These are phyloP conservation scores for Cataglyphis albicans DNA, from an alignment of 2,888 invertebrate genomes.

Conservation along the genomic window DNA sequence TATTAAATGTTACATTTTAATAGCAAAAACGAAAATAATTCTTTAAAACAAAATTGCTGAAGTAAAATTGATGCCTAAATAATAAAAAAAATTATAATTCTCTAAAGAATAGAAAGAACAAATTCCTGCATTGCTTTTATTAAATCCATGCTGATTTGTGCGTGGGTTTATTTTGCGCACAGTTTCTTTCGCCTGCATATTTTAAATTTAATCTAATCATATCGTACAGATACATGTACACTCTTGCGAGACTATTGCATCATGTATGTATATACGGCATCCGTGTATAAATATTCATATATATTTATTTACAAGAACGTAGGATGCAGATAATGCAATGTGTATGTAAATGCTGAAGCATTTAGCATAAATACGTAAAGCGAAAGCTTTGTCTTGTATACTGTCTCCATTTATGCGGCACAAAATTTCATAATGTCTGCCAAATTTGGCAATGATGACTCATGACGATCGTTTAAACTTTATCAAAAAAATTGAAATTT, in stretches of 20 bases:
- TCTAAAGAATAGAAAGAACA: not conserved
- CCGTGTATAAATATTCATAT: slow-evolving; percentile 34
- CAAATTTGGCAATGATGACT: not conserved
- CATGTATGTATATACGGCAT: not conserved
- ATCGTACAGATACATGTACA: not conserved
- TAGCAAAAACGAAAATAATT: not conserved
- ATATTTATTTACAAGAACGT: slow-evolving; percentile 38
- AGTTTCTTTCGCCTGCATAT: slow-evolving; percentile 29
- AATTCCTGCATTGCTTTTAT: not conserved
- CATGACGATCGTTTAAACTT: not conserved
- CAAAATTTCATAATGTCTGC: slow-evolving; percentile 2
- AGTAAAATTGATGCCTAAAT: not conserved
- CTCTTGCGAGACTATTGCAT: not conserved
- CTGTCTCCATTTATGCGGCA: not conserved
- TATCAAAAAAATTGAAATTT: not conserved
- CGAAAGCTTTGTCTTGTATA: not conserved
- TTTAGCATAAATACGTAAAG: not conserved
- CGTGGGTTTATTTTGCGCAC: not conserved
- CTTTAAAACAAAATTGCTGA: not conserved
- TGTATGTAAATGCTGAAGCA: slow-evolving; percentile 1
- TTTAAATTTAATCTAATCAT: slow-evolving; percentile 37
- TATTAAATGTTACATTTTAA: not conserved
- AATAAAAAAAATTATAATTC: not conserved
- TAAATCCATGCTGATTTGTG: not conserved
- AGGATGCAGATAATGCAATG: slow-evolving; percentile 16